Evolutionary conservation across 2,113 vertebrate genomes (phyloP).

Genomic region (Pteruthius melanotis): DNA sequence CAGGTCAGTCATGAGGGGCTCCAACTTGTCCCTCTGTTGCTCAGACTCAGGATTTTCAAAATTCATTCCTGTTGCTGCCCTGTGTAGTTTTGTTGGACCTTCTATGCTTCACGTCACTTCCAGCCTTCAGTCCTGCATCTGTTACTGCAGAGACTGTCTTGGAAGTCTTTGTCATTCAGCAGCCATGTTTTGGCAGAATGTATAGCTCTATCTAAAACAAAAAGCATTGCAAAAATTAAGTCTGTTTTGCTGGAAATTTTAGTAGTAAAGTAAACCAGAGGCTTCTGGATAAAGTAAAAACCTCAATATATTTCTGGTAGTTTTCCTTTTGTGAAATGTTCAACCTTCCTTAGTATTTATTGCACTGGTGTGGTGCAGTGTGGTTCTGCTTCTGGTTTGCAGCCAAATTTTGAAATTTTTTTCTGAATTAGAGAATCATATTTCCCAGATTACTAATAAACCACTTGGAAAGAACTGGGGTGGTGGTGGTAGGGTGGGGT

Average conservation of each 20-base stretch:
- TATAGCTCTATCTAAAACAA: background rate
- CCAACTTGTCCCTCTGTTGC: background rate
- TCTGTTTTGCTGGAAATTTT: background rate
- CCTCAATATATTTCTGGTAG: background rate
- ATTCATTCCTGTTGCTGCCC: background rate
- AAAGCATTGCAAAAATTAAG: background rate
- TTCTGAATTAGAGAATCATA: background rate
- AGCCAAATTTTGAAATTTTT: background rate
- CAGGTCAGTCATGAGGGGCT: background rate
- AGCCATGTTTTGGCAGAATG: background rate
- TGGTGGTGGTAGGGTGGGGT: background rate
- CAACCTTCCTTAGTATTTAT: background rate
- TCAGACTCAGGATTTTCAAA: background rate
- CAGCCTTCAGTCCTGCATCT: background rate
- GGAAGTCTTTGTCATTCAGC: background rate
- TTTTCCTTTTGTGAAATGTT: background rate
- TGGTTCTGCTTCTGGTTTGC: background rate
- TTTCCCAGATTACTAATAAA: background rate
- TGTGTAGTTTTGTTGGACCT: background rate
- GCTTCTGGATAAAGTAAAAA: background rate
- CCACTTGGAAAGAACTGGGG: background rate
- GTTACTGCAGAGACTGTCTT: background rate
- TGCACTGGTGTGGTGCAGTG: background rate
- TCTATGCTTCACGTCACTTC: background rate
- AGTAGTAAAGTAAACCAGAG: background rate